Base-by-base conservation (phyloP, 2,888 invertebrate species). In the Eupithecia centaureata region DNA sequence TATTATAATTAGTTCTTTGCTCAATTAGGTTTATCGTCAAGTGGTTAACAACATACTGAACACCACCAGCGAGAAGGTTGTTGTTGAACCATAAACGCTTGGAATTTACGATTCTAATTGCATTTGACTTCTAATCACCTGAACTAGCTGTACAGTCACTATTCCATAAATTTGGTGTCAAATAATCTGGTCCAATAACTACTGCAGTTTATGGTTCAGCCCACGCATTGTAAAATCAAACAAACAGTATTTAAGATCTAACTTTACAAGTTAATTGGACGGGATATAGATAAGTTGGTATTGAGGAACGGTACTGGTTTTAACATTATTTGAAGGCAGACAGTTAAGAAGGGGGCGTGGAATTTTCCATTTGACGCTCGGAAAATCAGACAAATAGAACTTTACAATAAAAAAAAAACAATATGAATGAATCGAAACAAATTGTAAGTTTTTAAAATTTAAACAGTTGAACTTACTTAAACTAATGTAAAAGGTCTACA, bases 211-310 rank as follows among this genome's bases (percentile, higher is more conserved):
- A 80, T 73, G 74, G 69, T 66, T 70, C 76, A 70, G 74, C 80
- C 81, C 80, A 83, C 79, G 78, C 77, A 71, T 73, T 76, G 77
- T 78, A 75, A 81, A 82, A 84, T 82, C 81, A 80, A 83, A 83
- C 81, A 79, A 80, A 80, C 75, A 78, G 68, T 71, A 83, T 82
- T 84, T 81, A 82, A 84, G 77, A 76, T 70, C 77, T 71, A 77
- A 76, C 73, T 74, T 77, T 75, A 81, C 80, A 77, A 79, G 77
- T 79, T 82, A 84, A 83, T 84, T 82, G 77, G 79, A 80, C 71
- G 69, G 68, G 60, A 69, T 67, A 69, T 59, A 35, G 62, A 70
- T 70, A 68, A 35, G 51, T 22, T 10, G 62, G 72, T 81, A 77
- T 79, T 77, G 77, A 63, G 73, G 72, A 72, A 67, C 62, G 68